phyloP scores from a whole-genome alignment of 1,140 invertebrate genomes.

The Cotesia chilonis region DNA sequence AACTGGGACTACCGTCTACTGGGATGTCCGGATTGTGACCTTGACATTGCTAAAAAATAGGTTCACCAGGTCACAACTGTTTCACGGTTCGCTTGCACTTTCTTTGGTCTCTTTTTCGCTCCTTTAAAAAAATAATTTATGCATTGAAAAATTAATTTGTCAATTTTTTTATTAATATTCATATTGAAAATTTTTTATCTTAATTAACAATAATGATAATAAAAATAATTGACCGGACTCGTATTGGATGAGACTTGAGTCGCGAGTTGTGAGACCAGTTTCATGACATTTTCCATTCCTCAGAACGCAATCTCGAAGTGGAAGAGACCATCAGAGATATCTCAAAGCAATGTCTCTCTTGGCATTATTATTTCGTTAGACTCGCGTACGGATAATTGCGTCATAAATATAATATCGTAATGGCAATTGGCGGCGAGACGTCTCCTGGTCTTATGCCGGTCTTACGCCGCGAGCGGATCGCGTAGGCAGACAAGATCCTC shows the following conservation, averaged over 20 bases:
- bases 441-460: constrained; percentile 24
- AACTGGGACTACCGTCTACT: constrained; percentile 36
- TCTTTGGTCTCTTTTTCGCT: constrained; percentile 11
- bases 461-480: constrained; percentile 31
- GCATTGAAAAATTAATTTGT: too few relatives aligned
- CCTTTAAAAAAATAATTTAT: not conserved
- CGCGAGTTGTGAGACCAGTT: constrained; percentile 14
- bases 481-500: constrained; percentile 30
- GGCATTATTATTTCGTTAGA: constrained; percentile 42
- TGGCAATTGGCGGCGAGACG: constrained; percentile 37
- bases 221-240: too few relatives aligned
- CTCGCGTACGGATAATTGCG: constrained; percentile 40
- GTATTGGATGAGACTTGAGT: too few relatives aligned
- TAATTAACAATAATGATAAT: too few relatives aligned
- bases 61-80: constrained; percentile 29
- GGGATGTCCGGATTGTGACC: constrained; percentile 40
- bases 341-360: not conserved
- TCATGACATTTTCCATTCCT: constrained; percentile 9
- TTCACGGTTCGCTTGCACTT: constrained; percentile 14
- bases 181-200: too few relatives aligned
- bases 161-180: too few relatives aligned
- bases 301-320: not conserved
- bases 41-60: constrained; percentile 34
- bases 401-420: constrained; percentile 52
- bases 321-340: not conserved